Evolutionary conservation across 2,888 invertebrate species (phyloP), one percentile per base, ranked within the genome.

Genomic region (Allacma fusca): DNA sequence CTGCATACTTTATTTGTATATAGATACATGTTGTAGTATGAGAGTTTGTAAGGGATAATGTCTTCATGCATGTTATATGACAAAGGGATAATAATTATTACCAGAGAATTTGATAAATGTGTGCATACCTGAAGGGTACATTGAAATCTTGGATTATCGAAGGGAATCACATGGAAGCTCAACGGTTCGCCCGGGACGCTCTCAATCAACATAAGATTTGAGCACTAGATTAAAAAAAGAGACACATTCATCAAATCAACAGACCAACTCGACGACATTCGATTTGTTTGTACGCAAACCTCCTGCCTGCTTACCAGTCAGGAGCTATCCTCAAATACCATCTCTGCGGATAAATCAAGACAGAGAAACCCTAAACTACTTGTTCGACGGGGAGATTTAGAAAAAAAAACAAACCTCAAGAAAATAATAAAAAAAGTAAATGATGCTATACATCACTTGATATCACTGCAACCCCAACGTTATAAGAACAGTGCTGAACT

Each of bases 201-300:
- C 87, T 98, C 98, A 84, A 97, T 96, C 80, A 98, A 88, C 97
- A 98, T 98, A 89, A 98, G 90, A 88, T 97, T 97, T 85, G 96
- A 96, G 88, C 97, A 97, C 97, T 98, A 70, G 69, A 77, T 71
- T 44, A 72, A 71, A 64, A 43, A 71, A 62, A 74, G 43, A 74
- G 64, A 74, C 64, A 64, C 64, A 74, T 74, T 74, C 73, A 74
- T 74, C 73, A 71, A 71, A 57, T 71, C 59, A 74, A 74, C 24
- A 21, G 29, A 44, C 26, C 26, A 50, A 44, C 28, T 50, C 44
- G 21, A 71, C 71, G 71, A 69, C 26, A 16, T 44, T 40, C 69
- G 69, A 69, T 69, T 69, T 69, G 44, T 69, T 68, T 69, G 43
- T 44, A 21, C 21, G 62, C 2, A 62, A 62, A 69, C 69, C 44